A percentile compares a stretch with the other conserved stretches of the same genome.
Conservation (phyloP, 2,888 invertebrate genomes). For the Bimastos eiseni region DNA sequence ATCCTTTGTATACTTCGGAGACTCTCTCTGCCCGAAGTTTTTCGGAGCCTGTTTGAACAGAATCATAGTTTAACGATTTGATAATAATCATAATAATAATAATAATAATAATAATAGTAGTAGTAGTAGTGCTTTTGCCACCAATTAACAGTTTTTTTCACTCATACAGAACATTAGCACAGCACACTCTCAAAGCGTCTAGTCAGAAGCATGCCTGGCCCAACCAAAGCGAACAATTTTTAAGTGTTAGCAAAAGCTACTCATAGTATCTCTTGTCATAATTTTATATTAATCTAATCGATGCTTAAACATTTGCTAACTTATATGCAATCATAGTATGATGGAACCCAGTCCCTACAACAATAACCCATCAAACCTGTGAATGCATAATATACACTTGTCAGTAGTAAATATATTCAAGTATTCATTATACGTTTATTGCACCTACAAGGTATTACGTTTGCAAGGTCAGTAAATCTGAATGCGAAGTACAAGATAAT, state of each 20-base stretch:
- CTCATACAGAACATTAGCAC: not conserved
- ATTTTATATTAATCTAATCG: not conserved
- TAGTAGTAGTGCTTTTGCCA: not conserved
- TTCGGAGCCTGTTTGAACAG: constrained; percentile 51
- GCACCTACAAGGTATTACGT: not conserved
- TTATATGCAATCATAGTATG: not conserved
- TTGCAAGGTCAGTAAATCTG: not conserved
- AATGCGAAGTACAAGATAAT: not conserved
- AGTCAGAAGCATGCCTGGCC: not conserved
- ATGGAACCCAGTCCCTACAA: not conserved
- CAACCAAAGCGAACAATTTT: not conserved
- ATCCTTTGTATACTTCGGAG: constrained; percentile 49
- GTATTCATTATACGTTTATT: not conserved
- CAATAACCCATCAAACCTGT: not conserved
- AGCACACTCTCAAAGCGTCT: not conserved
- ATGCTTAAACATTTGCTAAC: not conserved
- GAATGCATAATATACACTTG: not conserved
- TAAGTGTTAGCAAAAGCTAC: not conserved
- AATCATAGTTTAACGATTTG: not conserved
- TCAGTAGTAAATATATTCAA: not conserved
- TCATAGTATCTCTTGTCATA: not conserved
- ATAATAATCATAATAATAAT: not conserved
- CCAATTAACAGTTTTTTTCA: not conserved
- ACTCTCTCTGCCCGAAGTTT: constrained; percentile 52
- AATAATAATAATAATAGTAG: not conserved